A percentile compares a stretch with the other conserved stretches of the same genome.
phyloP scores from a whole-genome alignment of 2,113 vertebrate species.

The Myotis yumanensis region DNA sequence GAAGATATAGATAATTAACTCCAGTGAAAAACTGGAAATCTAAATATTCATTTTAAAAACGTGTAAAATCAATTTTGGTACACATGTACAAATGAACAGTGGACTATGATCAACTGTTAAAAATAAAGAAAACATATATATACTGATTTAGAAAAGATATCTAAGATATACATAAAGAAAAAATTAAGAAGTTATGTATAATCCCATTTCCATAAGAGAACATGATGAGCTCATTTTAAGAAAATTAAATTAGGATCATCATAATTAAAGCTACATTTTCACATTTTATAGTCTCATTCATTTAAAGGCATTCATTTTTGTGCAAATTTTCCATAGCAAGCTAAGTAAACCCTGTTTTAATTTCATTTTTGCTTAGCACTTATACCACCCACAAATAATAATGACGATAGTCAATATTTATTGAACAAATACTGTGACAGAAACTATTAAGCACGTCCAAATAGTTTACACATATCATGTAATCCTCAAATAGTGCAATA shows the following conservation, averaged over 20 bases:
- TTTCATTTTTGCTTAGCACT: conserved; percentile 37
- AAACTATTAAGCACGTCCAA: conserved; percentile 28
- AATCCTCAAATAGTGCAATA: conserved; percentile 8
- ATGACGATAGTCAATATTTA: not conserved
- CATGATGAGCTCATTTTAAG: not conserved
- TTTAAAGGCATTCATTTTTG: conserved; percentile 27
- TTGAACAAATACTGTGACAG: not conserved
- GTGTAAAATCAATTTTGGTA: conserved; percentile 1
- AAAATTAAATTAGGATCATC: not conserved
- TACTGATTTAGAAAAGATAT: conserved; percentile 11
- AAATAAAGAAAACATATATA: not conserved
- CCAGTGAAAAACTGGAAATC: not conserved
- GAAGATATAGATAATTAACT: not conserved
- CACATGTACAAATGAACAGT: not conserved
- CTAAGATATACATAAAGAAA: conserved; percentile 1
- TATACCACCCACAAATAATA: not conserved
- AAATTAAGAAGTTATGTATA: not conserved
- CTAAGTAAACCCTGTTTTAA: conserved; percentile 18
- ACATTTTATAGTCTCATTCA: conserved; percentile 31
- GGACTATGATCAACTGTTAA: not conserved
- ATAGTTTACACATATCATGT: conserved; percentile 11
- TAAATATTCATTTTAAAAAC: conserved; percentile 1
- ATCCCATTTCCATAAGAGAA: not conserved
- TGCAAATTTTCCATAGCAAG: conserved; percentile 22
- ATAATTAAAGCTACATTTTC: conserved; percentile 11